Base-by-base conservation (phyloP, 2,797 vertebrate species). In the Pangasius sanitwongsei region DNA sequence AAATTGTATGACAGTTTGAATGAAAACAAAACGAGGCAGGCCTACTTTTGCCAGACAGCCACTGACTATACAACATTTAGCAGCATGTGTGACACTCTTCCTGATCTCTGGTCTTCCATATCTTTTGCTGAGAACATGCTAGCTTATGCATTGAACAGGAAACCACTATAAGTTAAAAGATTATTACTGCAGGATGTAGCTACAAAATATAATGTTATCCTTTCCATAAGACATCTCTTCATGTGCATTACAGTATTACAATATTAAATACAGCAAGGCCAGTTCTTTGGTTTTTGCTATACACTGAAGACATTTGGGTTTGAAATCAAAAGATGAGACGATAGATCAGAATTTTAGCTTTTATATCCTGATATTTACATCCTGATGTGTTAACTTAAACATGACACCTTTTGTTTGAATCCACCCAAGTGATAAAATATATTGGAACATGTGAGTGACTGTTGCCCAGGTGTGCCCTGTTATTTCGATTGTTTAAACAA, bases 171-270 rank as follows among this genome's bases (percentile, higher is more conserved):
- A 8, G 7, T 80, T 55, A 20, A 55, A 57, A 34, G 6, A 80
- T 57, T 34, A 80, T 20, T 31, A n/a, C 6, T 53, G 48, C 15
- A 53, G 50, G 53, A 78, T 31, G 48, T 50, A 31, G 48, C 48
- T 50, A 53, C 13, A 78, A n/a, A 78, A 78, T 55, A 16, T 31
- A 80, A 55, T 55, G 77, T 80, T n/a, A 74, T 74, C 72, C 70
- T 25, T 74, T 25, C 31, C 37, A 20, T 11, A 53, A 25, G 12
- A 48, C 5, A 6, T 75, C 75, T 16, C 28, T n/a, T 53, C 16
- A 37, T 20, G 1, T 74, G 4, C 9, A 25, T 44, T 44, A 25
- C 18, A 18, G 50, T 50, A 16, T 77, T 77, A 16, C 28, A 50
- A 0, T 50, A n/a, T 53, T 13, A 15, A 53, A 53, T 53, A 53